Base-by-base conservation (phyloP, 2,113 vertebrate genomes). In the Peromyscus californicus region DNA sequence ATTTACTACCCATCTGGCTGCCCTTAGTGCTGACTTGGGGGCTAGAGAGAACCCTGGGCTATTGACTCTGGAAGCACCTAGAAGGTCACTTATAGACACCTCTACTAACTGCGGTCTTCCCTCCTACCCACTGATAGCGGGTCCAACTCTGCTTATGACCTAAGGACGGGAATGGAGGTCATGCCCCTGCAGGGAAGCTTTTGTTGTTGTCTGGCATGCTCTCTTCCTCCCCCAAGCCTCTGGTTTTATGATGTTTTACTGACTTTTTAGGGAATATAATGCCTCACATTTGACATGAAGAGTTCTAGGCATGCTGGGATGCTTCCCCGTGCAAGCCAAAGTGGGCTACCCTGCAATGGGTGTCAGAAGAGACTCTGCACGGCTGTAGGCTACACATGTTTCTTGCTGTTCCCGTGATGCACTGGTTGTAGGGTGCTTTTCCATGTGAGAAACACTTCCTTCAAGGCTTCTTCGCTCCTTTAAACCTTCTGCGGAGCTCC, bases 11-110 rank as follows among this genome's bases (percentile, higher is more conserved):
- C 59, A 17, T 17, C 51, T n/a, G 7, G 10, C 24, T 59, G 2
- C 13, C 7, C 29, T 11, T 19, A 1, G 21, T 2, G 5, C 17
- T 0, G 17, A 29, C 1, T 8, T 31, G 24, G 72, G 48, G 15
- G 2, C 21, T n/a, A 15, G 22, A 1, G 29, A 42, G 51, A 21
- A 2, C 13, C 82, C 82, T 85, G 17, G 92, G 57, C 67, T 42
- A 0, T 39, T 22, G 3, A 0, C 0, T 39, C 84, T 80, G 86
- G 76, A 54, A 17, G 0, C 0, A 10, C 36, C 11, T 69, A 3
- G 0, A 85, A 12, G 87, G 69, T 93, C 88, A 67, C 36, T 31
- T 61, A 39, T 16, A 70, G 97, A 97, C 97, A 85, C 93, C 4
- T 26, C 9, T 3, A 19, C 42, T 6, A 15, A 13, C 36, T 17